Evolutionary conservation across 2,113 vertebrate genomes (phyloP), one percentile per base, ranked within the genome.

Genomic region (Micronycteris hirsuta): DNA sequence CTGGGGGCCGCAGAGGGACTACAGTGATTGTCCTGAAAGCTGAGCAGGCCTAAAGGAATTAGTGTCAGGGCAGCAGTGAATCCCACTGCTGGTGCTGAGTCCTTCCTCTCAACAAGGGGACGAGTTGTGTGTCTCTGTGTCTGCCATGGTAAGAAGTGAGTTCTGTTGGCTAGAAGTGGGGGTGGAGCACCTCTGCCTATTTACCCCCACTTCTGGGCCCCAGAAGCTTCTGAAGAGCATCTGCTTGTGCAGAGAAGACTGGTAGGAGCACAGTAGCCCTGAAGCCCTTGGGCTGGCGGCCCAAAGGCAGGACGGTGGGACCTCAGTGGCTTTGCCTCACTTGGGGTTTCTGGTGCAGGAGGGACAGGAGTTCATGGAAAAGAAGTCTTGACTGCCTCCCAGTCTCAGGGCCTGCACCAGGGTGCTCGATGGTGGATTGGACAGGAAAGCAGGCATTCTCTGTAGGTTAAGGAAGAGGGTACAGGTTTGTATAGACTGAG

Each of bases 351-450:
- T 7, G 49, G 9, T 43, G 41, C 12, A 41, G 33, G 5, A 38
- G 56, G 36, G 1, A 12, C 67, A 14, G 41, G 15, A 58, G 56
- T 15, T 41, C 33, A 24, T 16, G 28, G 31, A 41, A 10, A 26
- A 83, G 38, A 41, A 3, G 33, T 24, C 41, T 19, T 14, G 49
- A 61, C 16, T 20, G 58, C 38, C 36, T 82, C 76, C n/a, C 45
- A 56, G 88, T 17, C 52, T 36, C 36, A n/a, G 22, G 22, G 31
- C 45, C 67, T 58, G 56, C 70, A 36, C 3, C 12, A 9, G 17
- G 33, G 43, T n/a, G 22, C 58, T 17, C 2, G 41, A 2, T 4
- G 4, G 14, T 7, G 19, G 3, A 36, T 1, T 33, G 24, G 31
- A 20, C 19, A 4, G 58, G n/a, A 17, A 43, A 15, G 49, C 52